phyloP scores from a whole-genome alignment of 2,888 invertebrate species.

The Latrodectus hesperus region DNA sequence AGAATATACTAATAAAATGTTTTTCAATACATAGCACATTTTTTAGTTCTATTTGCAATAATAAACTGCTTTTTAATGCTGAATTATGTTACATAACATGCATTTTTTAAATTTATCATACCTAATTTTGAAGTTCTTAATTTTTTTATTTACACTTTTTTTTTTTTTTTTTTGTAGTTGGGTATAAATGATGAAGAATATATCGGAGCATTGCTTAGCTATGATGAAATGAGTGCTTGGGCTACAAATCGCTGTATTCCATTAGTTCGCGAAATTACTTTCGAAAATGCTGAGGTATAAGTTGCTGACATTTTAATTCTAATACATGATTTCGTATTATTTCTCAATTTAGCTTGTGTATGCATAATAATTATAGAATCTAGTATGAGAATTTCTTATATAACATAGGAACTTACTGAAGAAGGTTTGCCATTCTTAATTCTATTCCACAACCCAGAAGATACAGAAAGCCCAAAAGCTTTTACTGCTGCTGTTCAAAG shows the following conservation, averaged over 20 bases:
- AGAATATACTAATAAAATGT: too few relatives aligned
- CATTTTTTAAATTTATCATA: too few relatives aligned
- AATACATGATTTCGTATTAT: neutral
- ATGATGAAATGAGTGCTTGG: slow-evolving; percentile 89
- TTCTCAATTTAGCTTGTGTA: too few relatives aligned
- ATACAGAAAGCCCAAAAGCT: slow-evolving; percentile 88
- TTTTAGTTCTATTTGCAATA: too few relatives aligned
- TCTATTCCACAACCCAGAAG: slow-evolving; percentile 90
- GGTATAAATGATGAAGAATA: slow-evolving; percentile 70
- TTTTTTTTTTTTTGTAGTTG: slow-evolving; percentile 23
- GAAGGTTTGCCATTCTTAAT: slow-evolving; percentile 99
- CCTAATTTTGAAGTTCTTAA: too few relatives aligned
- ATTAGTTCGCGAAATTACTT: slow-evolving; percentile 97
- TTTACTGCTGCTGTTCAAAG: slow-evolving; percentile 87
- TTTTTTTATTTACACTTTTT: too few relatives aligned
- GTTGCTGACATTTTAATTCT: neutral
- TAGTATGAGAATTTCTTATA: neutral
- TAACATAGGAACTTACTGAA: slow-evolving; percentile 87
- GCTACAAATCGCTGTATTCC: slow-evolving; percentile 95
- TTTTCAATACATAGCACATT: too few relatives aligned
- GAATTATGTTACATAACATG: too few relatives aligned
- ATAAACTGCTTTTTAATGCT: too few relatives aligned
- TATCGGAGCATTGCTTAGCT: slow-evolving; percentile 73
- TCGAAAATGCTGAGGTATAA: slow-evolving; percentile 94
- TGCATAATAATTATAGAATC: neutral